Evolutionary conservation across 2,888 invertebrate genomes (phyloP).

Genomic region (Parnassius smintheus): DNA sequence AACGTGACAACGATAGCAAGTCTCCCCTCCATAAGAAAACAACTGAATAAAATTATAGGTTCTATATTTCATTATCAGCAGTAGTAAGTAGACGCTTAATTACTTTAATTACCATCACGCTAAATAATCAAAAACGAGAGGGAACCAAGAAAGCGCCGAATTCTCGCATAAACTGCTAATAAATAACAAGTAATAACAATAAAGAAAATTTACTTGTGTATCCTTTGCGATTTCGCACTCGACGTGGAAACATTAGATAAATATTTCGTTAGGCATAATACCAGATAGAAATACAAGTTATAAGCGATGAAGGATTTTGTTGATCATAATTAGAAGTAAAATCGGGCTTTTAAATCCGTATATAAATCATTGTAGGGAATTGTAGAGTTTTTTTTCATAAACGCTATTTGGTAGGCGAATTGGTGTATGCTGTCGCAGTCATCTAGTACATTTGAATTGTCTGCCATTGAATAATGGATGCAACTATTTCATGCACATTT

Average conservation of each 20-base stretch:
- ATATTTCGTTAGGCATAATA: conserved; percentile 21
- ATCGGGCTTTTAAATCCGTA: too few species aligned
- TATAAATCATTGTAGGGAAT: too few species aligned
- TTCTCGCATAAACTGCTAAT: conserved; percentile 35
- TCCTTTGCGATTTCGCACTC: conserved; percentile 43
- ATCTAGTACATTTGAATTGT: too few species aligned
- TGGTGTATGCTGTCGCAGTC: too few species aligned
- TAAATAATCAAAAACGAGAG: conserved; percentile 14
- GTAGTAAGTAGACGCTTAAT: conserved; percentile 6
- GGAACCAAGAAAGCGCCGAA: background rate
- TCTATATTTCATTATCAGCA: background rate
- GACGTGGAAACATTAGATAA: conserved; percentile 19
- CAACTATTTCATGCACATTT: too few species aligned
- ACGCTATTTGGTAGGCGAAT: too few species aligned
- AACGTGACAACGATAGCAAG: too few species aligned
- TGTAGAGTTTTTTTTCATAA: too few species aligned
- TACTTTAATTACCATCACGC: conserved; percentile 15
- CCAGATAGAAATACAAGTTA: background rate
- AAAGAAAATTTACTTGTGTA: conserved; percentile 41
- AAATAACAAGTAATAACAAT: conserved; percentile 37
- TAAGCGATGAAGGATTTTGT: background rate
- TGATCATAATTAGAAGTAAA: too few species aligned
- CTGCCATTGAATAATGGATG: too few species aligned
- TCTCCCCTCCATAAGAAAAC: too few species aligned
- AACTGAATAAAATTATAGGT: too few species aligned